These are phyloP conservation scores for Volucella bombylans DNA, from an alignment of 2,888 invertebrate genomes.

Conservation along the genomic window DNA sequence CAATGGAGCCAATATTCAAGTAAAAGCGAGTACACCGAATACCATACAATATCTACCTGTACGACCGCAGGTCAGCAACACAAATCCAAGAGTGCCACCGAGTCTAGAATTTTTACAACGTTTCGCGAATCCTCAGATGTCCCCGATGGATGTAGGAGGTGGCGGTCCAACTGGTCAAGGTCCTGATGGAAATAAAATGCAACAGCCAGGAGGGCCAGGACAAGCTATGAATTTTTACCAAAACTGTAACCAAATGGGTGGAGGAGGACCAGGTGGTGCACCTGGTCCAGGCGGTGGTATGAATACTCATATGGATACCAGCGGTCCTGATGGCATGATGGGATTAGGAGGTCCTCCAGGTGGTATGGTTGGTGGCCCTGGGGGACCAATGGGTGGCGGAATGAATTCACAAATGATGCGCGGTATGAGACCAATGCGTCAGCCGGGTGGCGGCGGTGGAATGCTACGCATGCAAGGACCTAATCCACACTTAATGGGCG, in stretches of 20 bases:
- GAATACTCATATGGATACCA: constrained; percentile 76
- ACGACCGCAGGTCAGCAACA: constrained; percentile 91
- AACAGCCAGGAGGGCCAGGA: constrained; percentile 67
- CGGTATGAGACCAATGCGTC: constrained; percentile 85
- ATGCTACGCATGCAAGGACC: constrained; percentile 77
- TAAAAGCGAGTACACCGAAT: constrained; percentile 98
- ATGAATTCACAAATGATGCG: constrained; percentile 80
- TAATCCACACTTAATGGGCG: constrained; percentile 74
- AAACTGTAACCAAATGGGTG: constrained; percentile 81
- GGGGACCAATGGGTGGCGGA: constrained; percentile 78
- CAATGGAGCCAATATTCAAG: constrained; percentile 90
- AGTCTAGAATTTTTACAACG: constrained; percentile 94
- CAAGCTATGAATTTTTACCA: constrained; percentile 79
- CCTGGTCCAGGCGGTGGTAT: constrained; percentile 81
- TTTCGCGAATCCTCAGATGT: constrained; percentile 90
- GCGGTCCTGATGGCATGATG: constrained; percentile 77
- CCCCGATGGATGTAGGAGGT: constrained; percentile 72
- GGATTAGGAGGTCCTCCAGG: constrained; percentile 70
- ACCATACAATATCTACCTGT: constrained; percentile 99
- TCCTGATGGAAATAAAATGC: constrained; percentile 73
- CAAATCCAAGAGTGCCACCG: constrained; percentile 90
- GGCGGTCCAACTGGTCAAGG: constrained; percentile 74
- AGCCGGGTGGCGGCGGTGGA: constrained; percentile 80
- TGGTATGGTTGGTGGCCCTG: constrained; percentile 78
- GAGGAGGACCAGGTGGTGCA: constrained; percentile 77